Evolutionary conservation across 2,113 vertebrate species (phyloP).

Genomic region (Cardinalis cardinalis): DNA sequence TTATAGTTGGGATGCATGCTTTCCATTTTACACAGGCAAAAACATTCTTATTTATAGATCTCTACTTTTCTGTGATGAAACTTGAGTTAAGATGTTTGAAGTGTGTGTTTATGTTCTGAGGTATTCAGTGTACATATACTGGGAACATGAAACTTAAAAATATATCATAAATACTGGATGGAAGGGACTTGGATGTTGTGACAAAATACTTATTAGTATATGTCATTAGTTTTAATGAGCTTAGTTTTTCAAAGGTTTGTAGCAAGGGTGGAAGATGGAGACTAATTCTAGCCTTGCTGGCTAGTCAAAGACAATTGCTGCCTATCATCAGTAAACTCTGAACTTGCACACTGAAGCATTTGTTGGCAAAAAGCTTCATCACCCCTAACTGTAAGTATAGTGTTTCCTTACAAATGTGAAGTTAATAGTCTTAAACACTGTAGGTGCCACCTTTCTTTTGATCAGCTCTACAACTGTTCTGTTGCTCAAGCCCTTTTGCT

Average conservation of each 20-base stretch:
- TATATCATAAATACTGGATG: not conserved
- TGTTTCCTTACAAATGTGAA: not conserved
- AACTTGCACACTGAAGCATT: not conserved
- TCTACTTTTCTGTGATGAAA: not conserved
- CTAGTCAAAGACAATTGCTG: not conserved
- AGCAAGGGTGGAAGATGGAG: not conserved
- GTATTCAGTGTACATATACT: not conserved
- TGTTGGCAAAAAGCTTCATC: not conserved
- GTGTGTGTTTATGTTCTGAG: not conserved
- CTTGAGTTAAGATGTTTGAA: not conserved
- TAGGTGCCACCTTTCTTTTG: not conserved
- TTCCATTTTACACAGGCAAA: not conserved
- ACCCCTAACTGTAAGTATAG: not conserved
- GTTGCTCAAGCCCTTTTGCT: not conserved
- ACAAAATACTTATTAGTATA: not conserved
- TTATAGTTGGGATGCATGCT: not conserved
- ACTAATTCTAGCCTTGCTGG: not conserved
- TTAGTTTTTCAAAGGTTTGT: not conserved
- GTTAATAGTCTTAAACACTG: not conserved
- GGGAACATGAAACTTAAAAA: not conserved
- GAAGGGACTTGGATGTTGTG: not conserved
- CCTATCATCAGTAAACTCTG: not conserved
- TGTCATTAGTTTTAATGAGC: not conserved
- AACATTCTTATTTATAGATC: not conserved
- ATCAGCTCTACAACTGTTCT: not conserved